Conservation (phyloP, 2,797 vertebrate genomes). For the Erpetoichthys calabaricus region DNA sequence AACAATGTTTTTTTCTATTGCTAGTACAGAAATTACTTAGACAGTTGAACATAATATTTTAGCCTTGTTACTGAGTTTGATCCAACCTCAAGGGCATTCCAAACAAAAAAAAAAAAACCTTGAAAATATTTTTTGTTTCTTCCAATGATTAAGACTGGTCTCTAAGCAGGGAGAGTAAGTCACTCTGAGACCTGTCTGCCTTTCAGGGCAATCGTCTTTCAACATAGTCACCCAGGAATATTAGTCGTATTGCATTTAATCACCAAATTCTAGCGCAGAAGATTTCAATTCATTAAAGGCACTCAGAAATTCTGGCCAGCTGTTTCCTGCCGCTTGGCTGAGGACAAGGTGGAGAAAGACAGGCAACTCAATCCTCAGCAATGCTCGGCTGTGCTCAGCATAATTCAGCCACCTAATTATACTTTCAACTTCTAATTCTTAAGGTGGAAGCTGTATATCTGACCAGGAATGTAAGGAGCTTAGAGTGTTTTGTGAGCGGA, state of each 20-base stretch:
- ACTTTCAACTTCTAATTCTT: constrained; percentile 31
- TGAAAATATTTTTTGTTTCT: neutral
- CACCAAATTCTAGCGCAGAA: constrained; percentile 57
- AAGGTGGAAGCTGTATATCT: constrained; percentile 35
- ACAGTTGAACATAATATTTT: no score
- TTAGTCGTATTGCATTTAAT: constrained; percentile 79
- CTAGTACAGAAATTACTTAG: no score
- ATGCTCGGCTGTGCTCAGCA: constrained; percentile 43
- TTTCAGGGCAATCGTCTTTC: constrained; percentile 50
- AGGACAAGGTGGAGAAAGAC: constrained; percentile 74
- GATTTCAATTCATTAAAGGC: constrained; percentile 73
- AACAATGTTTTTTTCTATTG: no score
- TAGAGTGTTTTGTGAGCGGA: constrained; percentile 40
- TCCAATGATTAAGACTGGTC: constrained; percentile 35
- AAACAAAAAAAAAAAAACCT: no score
- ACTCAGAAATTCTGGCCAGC: constrained; percentile 80
- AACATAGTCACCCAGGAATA: constrained; percentile 67
- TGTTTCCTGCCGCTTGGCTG: constrained; percentile 69
- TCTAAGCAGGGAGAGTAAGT: constrained; percentile 9
- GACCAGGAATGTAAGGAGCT: constrained; percentile 40
- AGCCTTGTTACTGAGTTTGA: no score
- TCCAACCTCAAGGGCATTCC: no score
- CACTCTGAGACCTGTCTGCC: constrained; percentile 12
- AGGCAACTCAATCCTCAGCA: constrained; percentile 55
- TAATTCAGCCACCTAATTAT: constrained; percentile 52